phyloP scores from a whole-genome alignment of 2,113 vertebrate species.

The Seriola rivoliana region DNA sequence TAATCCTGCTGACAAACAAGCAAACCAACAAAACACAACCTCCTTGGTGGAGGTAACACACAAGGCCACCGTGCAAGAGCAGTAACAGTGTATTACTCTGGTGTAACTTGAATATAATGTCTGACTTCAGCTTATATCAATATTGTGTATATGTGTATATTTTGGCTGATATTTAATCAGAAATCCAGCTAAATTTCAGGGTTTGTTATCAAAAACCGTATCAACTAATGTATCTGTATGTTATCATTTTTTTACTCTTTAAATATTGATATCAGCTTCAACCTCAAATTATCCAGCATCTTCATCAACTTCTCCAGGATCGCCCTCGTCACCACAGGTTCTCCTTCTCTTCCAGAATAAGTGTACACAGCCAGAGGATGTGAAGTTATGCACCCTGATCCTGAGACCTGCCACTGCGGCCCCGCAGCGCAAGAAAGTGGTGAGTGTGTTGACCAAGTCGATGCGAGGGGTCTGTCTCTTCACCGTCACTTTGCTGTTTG shows the following conservation, averaged over 20 bases:
- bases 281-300: neutral
- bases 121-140: too few species aligned
- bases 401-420: constrained; percentile 72
- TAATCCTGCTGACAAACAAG: too few species aligned
- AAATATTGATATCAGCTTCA: neutral
- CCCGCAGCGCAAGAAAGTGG: constrained; percentile 83
- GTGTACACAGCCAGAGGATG: constrained; percentile 86
- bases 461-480: neutral
- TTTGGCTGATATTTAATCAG: neutral
- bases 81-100: too few species aligned
- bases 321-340: neutral
- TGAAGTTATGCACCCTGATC: constrained; percentile 84
- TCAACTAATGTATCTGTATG: too few species aligned
- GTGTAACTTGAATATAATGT: too few species aligned
- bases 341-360: constrained; percentile 76
- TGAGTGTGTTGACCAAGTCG: constrained; percentile 53
- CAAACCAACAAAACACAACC: too few species aligned
- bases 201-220: too few species aligned
- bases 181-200: neutral
- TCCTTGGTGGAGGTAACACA: too few species aligned
- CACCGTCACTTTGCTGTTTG: neutral
- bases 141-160: neutral
- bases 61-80: too few species aligned
- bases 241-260: too few species aligned
- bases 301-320: neutral